Conservation (phyloP, 2,113 vertebrate genomes). For the Azemiops feae region DNA sequence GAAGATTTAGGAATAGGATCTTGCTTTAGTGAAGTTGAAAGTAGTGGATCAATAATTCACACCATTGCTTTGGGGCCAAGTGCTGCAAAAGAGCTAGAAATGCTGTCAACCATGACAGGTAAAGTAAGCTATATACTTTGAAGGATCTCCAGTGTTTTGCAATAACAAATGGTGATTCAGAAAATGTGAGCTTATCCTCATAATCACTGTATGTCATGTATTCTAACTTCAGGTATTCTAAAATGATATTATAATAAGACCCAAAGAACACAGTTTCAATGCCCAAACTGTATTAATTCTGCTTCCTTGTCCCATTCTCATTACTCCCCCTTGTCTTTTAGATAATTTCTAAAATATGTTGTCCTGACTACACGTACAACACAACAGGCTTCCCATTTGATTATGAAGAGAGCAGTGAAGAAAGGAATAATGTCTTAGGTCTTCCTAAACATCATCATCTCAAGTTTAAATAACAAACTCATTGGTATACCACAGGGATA, state of each 20-base stretch:
- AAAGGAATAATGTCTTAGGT: neutral
- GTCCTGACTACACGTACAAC: neutral
- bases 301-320: neutral
- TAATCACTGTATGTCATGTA: neutral
- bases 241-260: neutral
- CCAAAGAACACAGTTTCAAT: neutral
- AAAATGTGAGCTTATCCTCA: neutral
- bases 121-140: neutral
- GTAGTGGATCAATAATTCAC: conserved; percentile 60
- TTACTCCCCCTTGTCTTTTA: neutral
- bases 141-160: neutral
- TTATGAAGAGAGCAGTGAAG: neutral
- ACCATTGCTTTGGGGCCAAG: conserved; percentile 57
- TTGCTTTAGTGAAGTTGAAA: conserved; percentile 45
- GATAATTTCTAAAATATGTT: neutral
- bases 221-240: neutral
- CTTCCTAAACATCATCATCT: neutral
- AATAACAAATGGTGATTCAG: neutral
- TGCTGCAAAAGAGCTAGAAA: conserved; percentile 28
- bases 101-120: conserved; percentile 53
- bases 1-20: neutral
- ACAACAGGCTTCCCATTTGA: neutral
- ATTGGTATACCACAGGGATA: neutral
- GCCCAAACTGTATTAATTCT: neutral
- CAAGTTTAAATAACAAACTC: neutral